These are phyloP conservation scores for Corythoichthys haematopterus DNA, from an alignment of 2,113 vertebrate genomes.

Conservation along the genomic window DNA sequence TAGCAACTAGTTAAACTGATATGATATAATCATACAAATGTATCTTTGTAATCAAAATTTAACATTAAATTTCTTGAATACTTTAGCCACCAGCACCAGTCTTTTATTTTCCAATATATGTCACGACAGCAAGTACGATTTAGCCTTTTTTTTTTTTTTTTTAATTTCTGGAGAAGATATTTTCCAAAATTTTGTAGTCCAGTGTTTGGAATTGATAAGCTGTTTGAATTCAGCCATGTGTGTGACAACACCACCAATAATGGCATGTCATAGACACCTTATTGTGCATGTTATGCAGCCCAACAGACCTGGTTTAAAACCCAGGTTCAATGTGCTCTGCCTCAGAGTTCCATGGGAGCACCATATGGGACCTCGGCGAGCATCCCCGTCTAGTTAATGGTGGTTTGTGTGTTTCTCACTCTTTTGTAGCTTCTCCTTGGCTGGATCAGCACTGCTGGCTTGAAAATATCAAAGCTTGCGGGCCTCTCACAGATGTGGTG, in stretches of 20 bases:
- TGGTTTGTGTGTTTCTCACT: constrained; percentile 5
- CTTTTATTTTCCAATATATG: too few relatives aligned
- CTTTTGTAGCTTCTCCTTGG: constrained; percentile 15
- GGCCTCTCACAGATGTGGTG: constrained; percentile 48
- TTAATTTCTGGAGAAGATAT: too few relatives aligned
- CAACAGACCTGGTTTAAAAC: neutral
- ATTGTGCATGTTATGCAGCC: neutral
- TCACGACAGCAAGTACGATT: too few relatives aligned
- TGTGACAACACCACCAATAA: neutral
- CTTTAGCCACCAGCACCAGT: too few relatives aligned
- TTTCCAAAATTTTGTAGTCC: too few relatives aligned
- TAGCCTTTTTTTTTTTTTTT: too few relatives aligned
- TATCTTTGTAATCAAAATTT: too few relatives aligned
- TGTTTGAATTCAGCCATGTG: neutral
- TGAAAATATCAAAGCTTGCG: constrained; percentile 44
- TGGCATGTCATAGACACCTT: neutral
- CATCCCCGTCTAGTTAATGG: constrained; percentile 19
- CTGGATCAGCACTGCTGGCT: constrained; percentile 26
- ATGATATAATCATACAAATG: too few relatives aligned
- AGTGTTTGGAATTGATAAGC: neutral
- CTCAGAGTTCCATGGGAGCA: constrained; percentile 34
- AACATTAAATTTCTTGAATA: too few relatives aligned
- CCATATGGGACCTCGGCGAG: constrained; percentile 40
- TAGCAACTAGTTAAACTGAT: too few relatives aligned
- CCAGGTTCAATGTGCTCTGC: neutral